Base-by-base conservation (phyloP, 1,140 invertebrate species). In the Zaprionus tsacasi region DNA sequence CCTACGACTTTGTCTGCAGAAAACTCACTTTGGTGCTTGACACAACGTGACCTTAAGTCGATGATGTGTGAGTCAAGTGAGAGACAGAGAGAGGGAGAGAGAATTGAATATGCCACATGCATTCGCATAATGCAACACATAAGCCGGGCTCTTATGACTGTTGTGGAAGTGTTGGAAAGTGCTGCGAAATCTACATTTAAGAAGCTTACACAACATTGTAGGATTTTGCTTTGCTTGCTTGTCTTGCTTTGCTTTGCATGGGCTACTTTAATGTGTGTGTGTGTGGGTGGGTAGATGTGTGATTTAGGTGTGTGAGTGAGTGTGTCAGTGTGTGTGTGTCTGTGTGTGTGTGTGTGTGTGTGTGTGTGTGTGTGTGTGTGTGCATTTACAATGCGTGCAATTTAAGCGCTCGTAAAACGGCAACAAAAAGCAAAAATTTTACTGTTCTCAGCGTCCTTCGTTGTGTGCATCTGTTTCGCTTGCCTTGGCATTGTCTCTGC, bases 381-480 rank as follows among this genome's bases (percentile, higher is more conserved):
- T 54, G 58, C 48, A 68, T 75, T 81, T 70, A 79, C 66, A 77
- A 73, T 83, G 81, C 69, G 56, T 82, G 72, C 72, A 83, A 83
- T 74, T 83, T 70, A 52, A 64, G 54, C 11, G 63, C 61, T 74
- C 70, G 52, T 86, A 80, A 80, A 74, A 76, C 35, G 65, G 45
- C 30, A 59, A 69, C 54, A 70, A 76, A 59, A 59, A 45, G 17
- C 21, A 76, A 60, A 45, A 38, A 85, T 83, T 74, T 77, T 64
- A 76, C 59, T 73, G 73, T 67, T 65, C 50, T 56, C 58, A 21
- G 57, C 52, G 33, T 57, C 54, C 52, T 36, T 43, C 38, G 48
- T 54, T 30, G 27, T 30, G 33, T 30, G 33, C 61, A 17, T 52
- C 35, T 25, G 40, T 45, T 45, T 43, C 3, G n/a, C n/a, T 43